Evolutionary conservation across 2,797 vertebrate genomes (phyloP), one percentile per base, ranked within the genome.

Genomic region (Cuniculus paca): DNA sequence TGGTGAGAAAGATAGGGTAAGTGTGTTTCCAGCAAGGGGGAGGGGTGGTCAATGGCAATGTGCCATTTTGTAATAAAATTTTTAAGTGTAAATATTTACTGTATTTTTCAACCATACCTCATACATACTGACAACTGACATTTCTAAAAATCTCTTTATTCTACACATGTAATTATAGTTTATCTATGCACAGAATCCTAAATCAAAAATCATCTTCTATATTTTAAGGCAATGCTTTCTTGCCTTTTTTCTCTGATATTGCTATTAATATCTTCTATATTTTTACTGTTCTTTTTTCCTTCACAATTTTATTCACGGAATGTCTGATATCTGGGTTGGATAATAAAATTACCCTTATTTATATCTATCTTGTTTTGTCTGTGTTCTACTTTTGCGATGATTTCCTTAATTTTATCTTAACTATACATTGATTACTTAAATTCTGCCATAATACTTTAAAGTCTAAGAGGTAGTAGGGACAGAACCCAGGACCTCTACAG

Each of bases 341-440:
- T 90, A 26, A 82, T 11, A 60, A 80, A 72, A 63, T 77, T 80
- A 91, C 75, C 22, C 34, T 90, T 50, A 87, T 75, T 84, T 92
- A 34, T 36, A 83, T 65, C 60, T 14, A 74, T n/a, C 36, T 85
- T n/a, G 52, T 91, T 91, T 70, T 12, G 42, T 94, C 78, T 60
- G 58, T 17, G 9, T 54, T 78, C 61, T 88, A 48, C 22, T 42
- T 86, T 87, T 20, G 11, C 48, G 28, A 86, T 65, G 20, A 90
- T 48, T 86, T 78, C 60, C 19, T 96, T 93, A 79, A 52, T 28
- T 81, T 90, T 52, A 56, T 42, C 58, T 85, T 91, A 91, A n/a
- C 7, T 20, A 31, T 81, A 54, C n/a, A 60, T 16, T 91, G 22
- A 56, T 86, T 94, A 90, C 90, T 95, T 87, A 95, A 95, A 81